Percentiles rank a stretch among this genome's conserved stretches.
phyloP scores from a whole-genome alignment of 2,797 vertebrate genomes.

The Carduelis carduelis region DNA sequence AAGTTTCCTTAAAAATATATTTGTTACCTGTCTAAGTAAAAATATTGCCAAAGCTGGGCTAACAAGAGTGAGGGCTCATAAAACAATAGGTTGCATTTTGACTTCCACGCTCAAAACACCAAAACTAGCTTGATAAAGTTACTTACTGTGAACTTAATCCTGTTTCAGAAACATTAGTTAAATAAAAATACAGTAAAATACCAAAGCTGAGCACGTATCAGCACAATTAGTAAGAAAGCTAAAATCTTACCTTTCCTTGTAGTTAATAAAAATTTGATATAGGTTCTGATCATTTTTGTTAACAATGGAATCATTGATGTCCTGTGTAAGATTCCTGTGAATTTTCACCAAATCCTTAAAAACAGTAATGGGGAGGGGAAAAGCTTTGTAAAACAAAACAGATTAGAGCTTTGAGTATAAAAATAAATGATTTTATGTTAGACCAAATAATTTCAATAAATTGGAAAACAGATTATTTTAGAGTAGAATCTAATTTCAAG shows the following conservation, averaged over 20 bases:
- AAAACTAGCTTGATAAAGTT: not conserved
- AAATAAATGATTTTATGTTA: not conserved
- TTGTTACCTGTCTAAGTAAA: not conserved
- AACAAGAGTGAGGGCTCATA: not conserved
- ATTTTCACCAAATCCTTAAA: constrained; percentile 92
- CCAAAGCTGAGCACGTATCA: not conserved
- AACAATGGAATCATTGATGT: constrained; percentile 88
- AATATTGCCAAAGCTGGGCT: not conserved
- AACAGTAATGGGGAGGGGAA: not conserved
- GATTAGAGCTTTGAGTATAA: not conserved
- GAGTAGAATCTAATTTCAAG: not conserved
- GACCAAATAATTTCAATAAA: not conserved
- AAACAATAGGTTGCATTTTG: not conserved
- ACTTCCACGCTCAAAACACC: not conserved
- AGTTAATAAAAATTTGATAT: constrained; percentile 92
- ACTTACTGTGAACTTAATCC: not conserved
- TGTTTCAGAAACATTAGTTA: not conserved
- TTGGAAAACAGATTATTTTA: not conserved
- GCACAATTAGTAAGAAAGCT: not conserved
- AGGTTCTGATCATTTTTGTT: constrained; percentile 91
- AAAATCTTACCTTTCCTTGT: constrained; percentile 90
- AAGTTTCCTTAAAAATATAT: not conserved
- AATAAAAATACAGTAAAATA: not conserved
- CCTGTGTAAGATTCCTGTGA: constrained; percentile 87
- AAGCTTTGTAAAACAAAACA: not conserved